Evolutionary conservation across 2,113 vertebrate species (phyloP), one percentile per base, ranked within the genome.

Genomic region (Indri indri): DNA sequence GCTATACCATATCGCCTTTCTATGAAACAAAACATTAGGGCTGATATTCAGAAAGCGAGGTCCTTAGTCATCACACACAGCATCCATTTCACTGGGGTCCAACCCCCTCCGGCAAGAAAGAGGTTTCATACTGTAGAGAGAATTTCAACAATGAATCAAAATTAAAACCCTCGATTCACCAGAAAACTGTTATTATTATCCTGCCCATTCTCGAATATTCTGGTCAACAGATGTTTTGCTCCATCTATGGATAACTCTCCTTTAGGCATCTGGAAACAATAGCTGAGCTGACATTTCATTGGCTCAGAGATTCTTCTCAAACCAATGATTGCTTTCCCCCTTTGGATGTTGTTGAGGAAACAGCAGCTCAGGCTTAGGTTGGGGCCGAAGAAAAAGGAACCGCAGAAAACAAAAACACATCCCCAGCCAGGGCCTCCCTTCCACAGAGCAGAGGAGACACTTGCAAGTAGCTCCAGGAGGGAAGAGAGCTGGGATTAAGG

Each of bases 271-370:
- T 97, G 93, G 85, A 98, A 97, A 97, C 85, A 93, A 90, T 94
- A 84, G 68, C 91, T 91, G 91, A 96, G 86, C 95, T 65, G 89
- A 65, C 68, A 79, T 95, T 95, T 97, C 82, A 97, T 97, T 97
- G 97, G 97, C 93, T 97, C 77, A 1, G 61, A 85, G 93, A 97
- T 93, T 97, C 89, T 96, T 87, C 68, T 96, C 82, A 94, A 97
- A 70, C 96, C 97, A 97, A 97, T 97, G 91, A 96, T 59, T 85
- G 86, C 68, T 91, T 91, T 94, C 30, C 45, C 63, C 47, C 74
- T 96, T 97, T 91, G 68, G 82, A 96, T 97, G 89, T 94, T 97
- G 93, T 96, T 96, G 96, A 96, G 88, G 88, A 89, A 96, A 97
- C n/a, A 96, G 94, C 93, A 96, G 90, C 54, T 81, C 93, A 86